Conservation (phyloP, 1,140 invertebrate species). For the Eupeodes corollae region DNA sequence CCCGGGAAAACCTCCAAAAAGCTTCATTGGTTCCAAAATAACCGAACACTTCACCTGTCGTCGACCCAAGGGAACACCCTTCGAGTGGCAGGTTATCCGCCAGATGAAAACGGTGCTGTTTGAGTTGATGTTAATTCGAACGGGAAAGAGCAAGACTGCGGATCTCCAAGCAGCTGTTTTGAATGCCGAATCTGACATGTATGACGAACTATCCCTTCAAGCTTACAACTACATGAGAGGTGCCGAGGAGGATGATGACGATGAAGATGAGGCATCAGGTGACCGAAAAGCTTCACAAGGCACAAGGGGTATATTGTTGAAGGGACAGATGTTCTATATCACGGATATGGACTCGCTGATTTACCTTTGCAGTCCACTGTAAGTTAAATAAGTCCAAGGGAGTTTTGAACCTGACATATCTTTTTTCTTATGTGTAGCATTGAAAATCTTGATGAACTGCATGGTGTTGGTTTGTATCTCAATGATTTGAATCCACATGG, state of each 20-base stretch:
- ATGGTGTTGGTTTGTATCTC: slow-evolving; percentile 63
- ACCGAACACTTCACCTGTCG: slow-evolving; percentile 56
- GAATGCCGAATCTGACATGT: slow-evolving; percentile 28
- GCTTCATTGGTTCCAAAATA: slow-evolving; percentile 50
- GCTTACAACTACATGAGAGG: slow-evolving; percentile 15
- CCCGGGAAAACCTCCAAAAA: slow-evolving; percentile 33
- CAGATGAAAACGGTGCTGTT: slow-evolving; percentile 61
- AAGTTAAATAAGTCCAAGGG: too few species aligned
- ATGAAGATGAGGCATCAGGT: slow-evolving; percentile 24
- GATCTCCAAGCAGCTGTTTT: slow-evolving; percentile 19
- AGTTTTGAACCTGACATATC: background rate
- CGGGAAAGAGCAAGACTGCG: slow-evolving; percentile 23
- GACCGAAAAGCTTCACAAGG: slow-evolving; percentile 56
- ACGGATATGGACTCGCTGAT: slow-evolving; percentile 66
- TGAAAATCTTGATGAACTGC: slow-evolving; percentile 70
- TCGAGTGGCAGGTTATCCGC: slow-evolving; percentile 61
- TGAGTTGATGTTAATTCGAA: slow-evolving; percentile 57
- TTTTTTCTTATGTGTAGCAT: slow-evolving; percentile 47
- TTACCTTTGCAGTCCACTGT: slow-evolving; percentile 78
- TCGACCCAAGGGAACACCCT: slow-evolving; percentile 58
- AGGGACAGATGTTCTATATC: slow-evolving; percentile 77
- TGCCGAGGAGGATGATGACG: slow-evolving; percentile 2
- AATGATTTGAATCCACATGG: slow-evolving; percentile 82
- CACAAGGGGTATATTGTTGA: slow-evolving; percentile 55
- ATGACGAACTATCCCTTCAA: slow-evolving; percentile 17